Percentiles rank a stretch among this genome's conserved stretches.
Evolutionary conservation across 2,888 invertebrate genomes (phyloP).

Genomic region (Ctena decussata): DNA sequence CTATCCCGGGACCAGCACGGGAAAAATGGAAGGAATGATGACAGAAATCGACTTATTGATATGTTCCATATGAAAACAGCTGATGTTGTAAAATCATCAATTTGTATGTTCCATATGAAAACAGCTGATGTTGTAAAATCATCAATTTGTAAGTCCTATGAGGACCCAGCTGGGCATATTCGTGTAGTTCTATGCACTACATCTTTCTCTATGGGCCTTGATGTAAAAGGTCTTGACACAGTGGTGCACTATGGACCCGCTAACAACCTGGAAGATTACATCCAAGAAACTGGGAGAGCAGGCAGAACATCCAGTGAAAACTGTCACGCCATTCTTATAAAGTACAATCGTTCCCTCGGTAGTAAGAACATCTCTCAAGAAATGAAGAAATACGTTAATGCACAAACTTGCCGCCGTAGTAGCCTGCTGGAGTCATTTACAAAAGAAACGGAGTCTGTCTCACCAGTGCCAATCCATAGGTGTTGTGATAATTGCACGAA

Average conservation of each 20-base stretch:
- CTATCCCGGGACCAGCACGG: too few relatives aligned
- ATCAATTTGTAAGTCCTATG: slow-evolving; percentile 33
- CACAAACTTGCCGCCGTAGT: not conserved
- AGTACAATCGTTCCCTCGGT: slow-evolving; percentile 24
- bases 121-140: slow-evolving; percentile 43
- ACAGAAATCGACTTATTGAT: slow-evolving; percentile 8
- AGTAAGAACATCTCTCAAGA: slow-evolving; percentile 29
- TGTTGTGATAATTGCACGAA: slow-evolving; percentile 26
- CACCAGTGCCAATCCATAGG: not conserved
- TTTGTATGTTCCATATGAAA: slow-evolving; percentile 25
- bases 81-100: slow-evolving; percentile 37
- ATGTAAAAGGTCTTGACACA: slow-evolving; percentile 48
- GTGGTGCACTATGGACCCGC: slow-evolving; percentile 50
- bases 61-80: slow-evolving; percentile 43
- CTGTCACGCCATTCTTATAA: slow-evolving; percentile 39
- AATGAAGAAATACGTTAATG: slow-evolving; percentile 35
- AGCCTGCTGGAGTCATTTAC: not conserved
- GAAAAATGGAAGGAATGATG: slow-evolving; percentile 15
- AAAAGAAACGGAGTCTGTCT: not conserved
- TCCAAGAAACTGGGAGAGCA: slow-evolving; percentile 52
- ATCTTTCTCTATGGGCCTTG: slow-evolving; percentile 55
- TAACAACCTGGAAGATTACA: slow-evolving; percentile 45
- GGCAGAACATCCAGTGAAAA: slow-evolving; percentile 23
- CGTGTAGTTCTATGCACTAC: slow-evolving; percentile 50
- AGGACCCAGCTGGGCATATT: slow-evolving; percentile 39